Evolutionary conservation across 53 echinoderm and acorn worm species (phyloP).

Genomic region (Stichopus horrens): DNA sequence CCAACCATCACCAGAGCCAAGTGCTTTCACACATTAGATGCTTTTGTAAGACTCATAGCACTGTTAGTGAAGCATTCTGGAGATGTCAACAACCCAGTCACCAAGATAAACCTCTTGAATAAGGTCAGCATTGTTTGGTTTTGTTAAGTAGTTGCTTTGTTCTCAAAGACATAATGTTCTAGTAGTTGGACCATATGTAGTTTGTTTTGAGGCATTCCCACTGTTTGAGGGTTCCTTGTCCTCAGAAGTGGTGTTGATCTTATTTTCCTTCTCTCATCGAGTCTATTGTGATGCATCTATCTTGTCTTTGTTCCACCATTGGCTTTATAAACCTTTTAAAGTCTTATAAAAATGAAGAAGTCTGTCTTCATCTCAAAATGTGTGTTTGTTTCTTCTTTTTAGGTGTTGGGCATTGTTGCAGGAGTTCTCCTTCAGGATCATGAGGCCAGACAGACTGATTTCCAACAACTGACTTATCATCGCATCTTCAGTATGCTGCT

Average conservation of each 20-base stretch:
- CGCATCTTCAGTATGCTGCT: conserved; percentile 99
- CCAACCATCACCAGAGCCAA: conserved; percentile 93
- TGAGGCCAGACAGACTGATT: conserved; percentile 89
- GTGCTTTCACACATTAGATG: conserved; percentile 99
- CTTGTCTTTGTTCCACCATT: no score
- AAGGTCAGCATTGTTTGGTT: conserved; percentile 55
- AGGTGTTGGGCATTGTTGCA: conserved; percentile 97
- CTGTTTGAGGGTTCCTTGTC: no score
- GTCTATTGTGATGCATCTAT: no score
- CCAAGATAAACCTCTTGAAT: conserved; percentile 96
- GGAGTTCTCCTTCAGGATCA: conserved; percentile 99
- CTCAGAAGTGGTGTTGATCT: no score
- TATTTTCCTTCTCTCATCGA: no score
- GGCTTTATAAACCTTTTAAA: no score
- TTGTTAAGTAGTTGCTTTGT: no score
- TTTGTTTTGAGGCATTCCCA: no score
- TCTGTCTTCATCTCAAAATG: neutral
- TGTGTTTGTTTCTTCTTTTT: neutral
- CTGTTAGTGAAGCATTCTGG: conserved; percentile 97
- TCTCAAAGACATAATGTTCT: no score
- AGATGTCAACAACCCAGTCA: conserved; percentile 95
- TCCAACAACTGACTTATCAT: conserved; percentile 97
- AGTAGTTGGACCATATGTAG: no score
- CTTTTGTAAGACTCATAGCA: conserved; percentile 92
- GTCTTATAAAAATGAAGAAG: no score